Evolutionary conservation across 2,888 invertebrate species (phyloP).

Genomic region (Icerya purchasi): DNA sequence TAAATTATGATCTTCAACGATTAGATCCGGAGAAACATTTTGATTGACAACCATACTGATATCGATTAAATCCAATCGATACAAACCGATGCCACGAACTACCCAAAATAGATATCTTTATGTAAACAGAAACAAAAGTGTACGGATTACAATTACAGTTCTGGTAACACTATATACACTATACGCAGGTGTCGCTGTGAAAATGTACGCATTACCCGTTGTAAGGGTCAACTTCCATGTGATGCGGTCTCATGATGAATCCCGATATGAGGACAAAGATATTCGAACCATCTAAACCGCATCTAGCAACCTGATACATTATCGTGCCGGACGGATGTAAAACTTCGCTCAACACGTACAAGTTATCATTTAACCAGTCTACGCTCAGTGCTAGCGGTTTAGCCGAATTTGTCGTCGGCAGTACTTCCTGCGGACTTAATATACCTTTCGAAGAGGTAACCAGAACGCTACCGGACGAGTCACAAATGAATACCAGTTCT

Average conservation of each 20-base stretch:
- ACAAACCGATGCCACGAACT: constrained; percentile 41
- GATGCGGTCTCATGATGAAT: constrained; percentile 44
- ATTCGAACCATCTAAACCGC: constrained; percentile 48
- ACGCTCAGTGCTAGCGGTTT: constrained; percentile 47
- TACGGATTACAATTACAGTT: background rate
- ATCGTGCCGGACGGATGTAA: constrained; percentile 28
- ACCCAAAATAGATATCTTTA: constrained; percentile 68
- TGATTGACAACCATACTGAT: constrained; percentile 52
- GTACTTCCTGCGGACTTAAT: constrained; percentile 20
- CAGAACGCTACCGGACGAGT: constrained; percentile 43
- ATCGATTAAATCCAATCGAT: constrained; percentile 51
- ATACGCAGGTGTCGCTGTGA: too few species aligned
- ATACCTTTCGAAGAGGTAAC: constrained; percentile 26
- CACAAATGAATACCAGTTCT: constrained; percentile 51
- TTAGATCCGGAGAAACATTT: constrained; percentile 36
- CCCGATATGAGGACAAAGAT: constrained; percentile 47
- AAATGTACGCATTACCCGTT: constrained; percentile 77
- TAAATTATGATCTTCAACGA: constrained; percentile 42
- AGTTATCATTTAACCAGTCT: constrained; percentile 70
- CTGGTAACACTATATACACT: constrained; percentile 13
- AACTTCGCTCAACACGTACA: constrained; percentile 61
- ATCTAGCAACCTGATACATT: constrained; percentile 52
- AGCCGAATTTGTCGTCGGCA: constrained; percentile 22
- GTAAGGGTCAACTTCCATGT: constrained; percentile 75
- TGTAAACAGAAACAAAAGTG: too few species aligned